These are phyloP conservation scores for Anarsia innoxiella DNA, from an alignment of 2,888 invertebrate genomes.

Conservation along the genomic window DNA sequence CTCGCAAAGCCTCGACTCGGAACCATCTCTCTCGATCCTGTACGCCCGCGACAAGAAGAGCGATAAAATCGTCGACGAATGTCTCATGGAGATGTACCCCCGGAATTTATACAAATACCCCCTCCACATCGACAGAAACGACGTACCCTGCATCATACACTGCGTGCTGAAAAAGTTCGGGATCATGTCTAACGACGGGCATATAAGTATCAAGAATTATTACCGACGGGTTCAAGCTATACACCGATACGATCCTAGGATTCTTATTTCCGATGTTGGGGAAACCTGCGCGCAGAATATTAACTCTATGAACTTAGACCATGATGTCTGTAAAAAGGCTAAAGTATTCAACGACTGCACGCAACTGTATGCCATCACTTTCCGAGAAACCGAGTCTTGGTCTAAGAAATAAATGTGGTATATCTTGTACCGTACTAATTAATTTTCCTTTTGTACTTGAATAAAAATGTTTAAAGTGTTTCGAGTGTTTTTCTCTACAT, in stretches of 20 bases:
- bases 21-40: conserved; percentile 54
- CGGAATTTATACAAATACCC: conserved; percentile 60
- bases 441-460: conserved; percentile 1
- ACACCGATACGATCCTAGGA: conserved; percentile 60
- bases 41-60: conserved; percentile 60
- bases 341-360: conserved; percentile 69
- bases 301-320: conserved; percentile 61
- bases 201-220: conserved; percentile 60
- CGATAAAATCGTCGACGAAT: conserved; percentile 52
- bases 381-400: conserved; percentile 19
- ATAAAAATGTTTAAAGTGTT: background rate
- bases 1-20: conserved; percentile 51
- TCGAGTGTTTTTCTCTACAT: too few species aligned
- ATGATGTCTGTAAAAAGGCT: conserved; percentile 65
- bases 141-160: conserved; percentile 63
- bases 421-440: too few species aligned
- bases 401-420: background rate
- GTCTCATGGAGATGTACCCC: conserved; percentile 63
- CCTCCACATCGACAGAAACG: conserved; percentile 53
- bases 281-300: conserved; percentile 65
- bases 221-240: conserved; percentile 60
- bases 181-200: conserved; percentile 62
- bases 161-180: conserved; percentile 66
- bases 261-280: conserved; percentile 64
- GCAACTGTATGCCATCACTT: conserved; percentile 59